Conservation (phyloP, 2,888 invertebrate species). For the Melanotus villosus region DNA sequence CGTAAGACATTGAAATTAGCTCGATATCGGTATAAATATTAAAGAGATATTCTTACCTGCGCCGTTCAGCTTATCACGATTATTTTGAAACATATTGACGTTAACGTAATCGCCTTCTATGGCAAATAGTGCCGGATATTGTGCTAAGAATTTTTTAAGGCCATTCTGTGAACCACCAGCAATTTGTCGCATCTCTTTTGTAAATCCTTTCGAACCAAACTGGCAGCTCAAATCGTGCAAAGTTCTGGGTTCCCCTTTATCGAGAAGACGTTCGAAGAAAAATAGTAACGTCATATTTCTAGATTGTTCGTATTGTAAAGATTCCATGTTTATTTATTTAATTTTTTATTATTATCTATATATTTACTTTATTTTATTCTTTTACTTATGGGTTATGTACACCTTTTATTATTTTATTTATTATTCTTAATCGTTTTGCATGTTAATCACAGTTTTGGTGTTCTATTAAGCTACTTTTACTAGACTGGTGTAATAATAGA, state of each 20-base stretch:
- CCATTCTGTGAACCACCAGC: slow-evolving; percentile 97
- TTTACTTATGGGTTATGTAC: not conserved
- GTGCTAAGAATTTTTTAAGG: slow-evolving; percentile 95
- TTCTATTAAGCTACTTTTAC: not conserved
- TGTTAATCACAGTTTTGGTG: not conserved
- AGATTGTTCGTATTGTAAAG: slow-evolving; percentile 94
- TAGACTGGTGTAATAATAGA: not conserved
- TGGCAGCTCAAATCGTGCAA: slow-evolving; percentile 98
- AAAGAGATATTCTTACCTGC: slow-evolving; percentile 26
- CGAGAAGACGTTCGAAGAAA: slow-evolving; percentile 98
- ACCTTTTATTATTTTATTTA: too few relatives aligned
- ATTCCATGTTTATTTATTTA: slow-evolving; percentile 78
- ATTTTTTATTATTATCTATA: not conserved
- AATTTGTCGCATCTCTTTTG: slow-evolving; percentile 98
- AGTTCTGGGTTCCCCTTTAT: slow-evolving; percentile 95
- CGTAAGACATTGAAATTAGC: too few relatives aligned
- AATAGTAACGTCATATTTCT: slow-evolving; percentile 97
- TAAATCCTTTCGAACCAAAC: slow-evolving; percentile 99
- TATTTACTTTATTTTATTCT: not conserved
- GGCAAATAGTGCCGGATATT: slow-evolving; percentile 96
- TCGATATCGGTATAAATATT: too few relatives aligned
- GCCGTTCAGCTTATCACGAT: slow-evolving; percentile 68
- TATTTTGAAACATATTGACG: slow-evolving; percentile 84
- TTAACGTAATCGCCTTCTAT: slow-evolving; percentile 94
- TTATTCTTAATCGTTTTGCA: not conserved